Base-by-base conservation (phyloP, 2,888 invertebrate genomes). In the Cosmopolites sordidus region DNA sequence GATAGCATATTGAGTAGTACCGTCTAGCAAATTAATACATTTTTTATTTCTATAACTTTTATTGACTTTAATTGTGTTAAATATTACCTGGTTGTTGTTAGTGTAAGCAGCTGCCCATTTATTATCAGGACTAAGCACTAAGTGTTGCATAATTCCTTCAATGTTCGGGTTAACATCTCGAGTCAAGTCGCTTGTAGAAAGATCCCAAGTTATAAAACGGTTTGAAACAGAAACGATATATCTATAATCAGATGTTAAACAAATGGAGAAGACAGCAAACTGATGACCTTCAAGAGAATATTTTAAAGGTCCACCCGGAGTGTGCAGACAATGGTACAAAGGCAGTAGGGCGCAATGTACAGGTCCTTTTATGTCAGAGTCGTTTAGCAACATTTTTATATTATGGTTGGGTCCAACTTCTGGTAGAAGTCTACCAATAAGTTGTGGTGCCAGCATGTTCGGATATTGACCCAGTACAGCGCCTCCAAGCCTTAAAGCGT, bases 261-360 rank as follows among this genome's bases (percentile, higher is more conserved):
- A 86, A 70, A 94, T 92, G 1, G 89, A 92, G 72, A 96, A 96
- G 0, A 96, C 93, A 0, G 97, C 98, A 69, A 98, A 99, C 69
- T 94, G 95, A 73, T 99, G 98, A 0, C 97, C 98, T 77, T 98
- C 98, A 40, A 98, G 75, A 0, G 97, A 97, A 70, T 95, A 98
- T 87, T 98, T 97, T 3, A 98, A 76, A 0, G 98, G 98, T 1
- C 98, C 98, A 40, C 98, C 98, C n/a, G 98, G 98, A 1, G 98
- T 97, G 70, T 98, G 97, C 58, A 97, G 77, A 66, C 96, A 97
- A 71, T 98, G 97, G 73, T 95, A 95, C 0, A 92, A 83, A 0
- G 98, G 97, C 61, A 96, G 79, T 45, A 98, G 73, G 0, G 96
- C 89, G 65, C 95, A 96, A 67, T 96, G 87, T 43, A 84, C 82